phyloP scores from a whole-genome alignment of 1,140 invertebrate species.

The Diorhabda elongata region DNA sequence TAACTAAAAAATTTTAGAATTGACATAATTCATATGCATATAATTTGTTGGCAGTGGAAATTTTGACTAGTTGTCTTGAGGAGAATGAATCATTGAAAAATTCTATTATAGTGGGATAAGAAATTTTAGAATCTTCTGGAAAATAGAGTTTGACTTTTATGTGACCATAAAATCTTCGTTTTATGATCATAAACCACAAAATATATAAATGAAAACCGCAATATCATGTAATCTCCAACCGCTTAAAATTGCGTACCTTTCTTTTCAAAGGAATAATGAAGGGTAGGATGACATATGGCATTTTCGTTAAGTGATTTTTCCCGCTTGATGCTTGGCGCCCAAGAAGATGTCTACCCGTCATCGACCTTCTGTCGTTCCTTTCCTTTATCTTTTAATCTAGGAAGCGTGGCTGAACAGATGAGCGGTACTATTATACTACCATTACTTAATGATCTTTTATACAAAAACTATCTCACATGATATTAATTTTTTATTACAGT shows the following conservation, averaged over 20 bases:
- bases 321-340: slow-evolving; percentile 1
- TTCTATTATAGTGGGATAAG: too few species aligned
- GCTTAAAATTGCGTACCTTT: background rate
- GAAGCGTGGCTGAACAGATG: background rate
- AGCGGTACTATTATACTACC: background rate
- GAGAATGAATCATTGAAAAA: too few species aligned
- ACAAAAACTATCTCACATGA: background rate
- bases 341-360: background rate
- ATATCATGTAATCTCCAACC: background rate
- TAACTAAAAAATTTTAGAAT: too few species aligned
- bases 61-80: too few species aligned
- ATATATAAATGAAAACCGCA: background rate
- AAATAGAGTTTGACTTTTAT: too few species aligned
- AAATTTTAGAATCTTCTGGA: too few species aligned
- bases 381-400: slow-evolving; percentile 3
- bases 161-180: too few species aligned
- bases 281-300: background rate
- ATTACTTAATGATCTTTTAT: slow-evolving; percentile 3
- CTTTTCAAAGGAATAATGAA: background rate
- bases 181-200: too few species aligned
- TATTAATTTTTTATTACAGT: background rate
- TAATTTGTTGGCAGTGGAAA: too few species aligned
- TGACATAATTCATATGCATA: too few species aligned
- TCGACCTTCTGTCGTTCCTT: slow-evolving; percentile 1
- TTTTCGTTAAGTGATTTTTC: background rate